Evolutionary conservation across 2,113 vertebrate genomes (phyloP), one percentile per base, ranked within the genome.

Genomic region (Dunckerocampus dactyliophorus): DNA sequence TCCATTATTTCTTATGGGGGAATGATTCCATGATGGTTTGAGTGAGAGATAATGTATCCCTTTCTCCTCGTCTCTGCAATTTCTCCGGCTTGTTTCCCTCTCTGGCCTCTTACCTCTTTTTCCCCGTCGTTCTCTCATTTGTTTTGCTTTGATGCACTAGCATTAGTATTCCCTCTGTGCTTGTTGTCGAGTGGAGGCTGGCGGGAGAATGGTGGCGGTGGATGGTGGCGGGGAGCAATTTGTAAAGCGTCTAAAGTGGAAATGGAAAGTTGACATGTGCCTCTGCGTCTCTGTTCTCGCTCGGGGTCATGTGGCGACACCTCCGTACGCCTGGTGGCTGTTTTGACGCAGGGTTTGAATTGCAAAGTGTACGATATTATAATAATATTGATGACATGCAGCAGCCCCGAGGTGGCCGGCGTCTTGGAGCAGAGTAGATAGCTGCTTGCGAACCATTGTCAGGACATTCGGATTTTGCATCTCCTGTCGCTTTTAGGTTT

Each of bases 91-190:
- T 34, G 24, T 14, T 66, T 72, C 62, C 13, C 71, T 77, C 21
- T 49, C 50, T 74, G 54, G 72, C 75, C 75, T 76, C 56, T 69
- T 67, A 65, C 73, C 73, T 63, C 62, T 52, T 61, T 21, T 56
- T 71, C 46, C 67, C 43, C 68, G 24, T 46, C 47, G 14, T 45
- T 42, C 34, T 51, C 53, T 67, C 39, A 43, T 56, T 51, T 53
- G 50, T 20, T 62, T 62, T 50, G 58, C 73, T 81, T 79, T 82
- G 79, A 82, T 28, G 8, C 52, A 50, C 22, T 48, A 16, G 16
- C 62, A 62, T 80, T 74, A 76, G 59, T 74, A 83, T 80, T 82
- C 74, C 55, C 70, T 54, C 50, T 68, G 63, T 69, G 76, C 63
- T 76, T 65, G 59, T 65, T 65, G 60, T 68, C 47, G 70, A 63